These are phyloP conservation scores for Diabrotica undecimpunctata DNA, from an alignment of 1,140 invertebrate genomes.

Conservation along the genomic window DNA sequence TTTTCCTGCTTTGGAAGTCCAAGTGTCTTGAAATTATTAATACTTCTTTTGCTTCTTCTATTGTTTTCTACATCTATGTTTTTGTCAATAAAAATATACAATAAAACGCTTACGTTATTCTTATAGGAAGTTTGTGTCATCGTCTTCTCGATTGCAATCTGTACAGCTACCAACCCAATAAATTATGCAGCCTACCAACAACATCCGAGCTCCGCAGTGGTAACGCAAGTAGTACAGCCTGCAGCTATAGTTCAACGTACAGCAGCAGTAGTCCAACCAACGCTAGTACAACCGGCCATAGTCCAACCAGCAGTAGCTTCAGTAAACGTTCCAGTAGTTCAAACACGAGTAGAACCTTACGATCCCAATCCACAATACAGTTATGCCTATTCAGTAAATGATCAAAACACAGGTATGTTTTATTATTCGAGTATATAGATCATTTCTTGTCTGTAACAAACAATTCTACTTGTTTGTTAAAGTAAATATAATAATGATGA, in stretches of 20 bases:
- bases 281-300: not conserved
- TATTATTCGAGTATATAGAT: no score
- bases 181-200: not conserved
- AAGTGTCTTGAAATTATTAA: no score
- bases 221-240: not conserved
- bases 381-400: conserved; percentile 68
- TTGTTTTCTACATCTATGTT: no score
- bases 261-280: conserved; percentile 2
- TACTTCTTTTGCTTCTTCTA: no score
- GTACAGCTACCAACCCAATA: not conserved
- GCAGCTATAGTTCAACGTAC: not conserved
- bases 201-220: not conserved
- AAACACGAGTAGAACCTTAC: conserved; percentile 52
- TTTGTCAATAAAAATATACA: no score
- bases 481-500: no score
- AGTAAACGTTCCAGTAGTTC: conserved; percentile 39
- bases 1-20: no score
- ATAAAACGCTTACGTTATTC: not conserved
- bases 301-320: not conserved
- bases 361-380: conserved; percentile 62
- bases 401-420: conserved; percentile 58
- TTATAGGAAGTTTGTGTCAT: not conserved
- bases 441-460: no score
- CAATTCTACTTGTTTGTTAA: no score
- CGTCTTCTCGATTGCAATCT: not conserved